Conservation (phyloP, 2,888 invertebrate genomes). For the Agriopis aurantiaria region DNA sequence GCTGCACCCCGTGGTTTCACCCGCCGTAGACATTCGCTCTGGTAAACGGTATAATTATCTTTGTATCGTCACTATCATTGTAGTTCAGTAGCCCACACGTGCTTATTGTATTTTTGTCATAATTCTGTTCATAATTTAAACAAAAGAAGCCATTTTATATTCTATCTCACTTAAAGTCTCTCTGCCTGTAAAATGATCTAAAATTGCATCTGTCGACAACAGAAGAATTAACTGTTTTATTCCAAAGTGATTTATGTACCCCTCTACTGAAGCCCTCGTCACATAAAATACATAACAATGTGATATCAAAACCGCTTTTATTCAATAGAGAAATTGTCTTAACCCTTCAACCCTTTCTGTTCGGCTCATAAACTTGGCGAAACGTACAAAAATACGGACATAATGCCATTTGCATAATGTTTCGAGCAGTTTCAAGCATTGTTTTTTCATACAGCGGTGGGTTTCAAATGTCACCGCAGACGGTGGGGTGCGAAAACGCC, state of each 20-base stretch:
- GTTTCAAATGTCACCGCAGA: conserved; percentile 85
- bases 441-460: conserved; percentile 83
- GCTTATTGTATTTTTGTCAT: neutral
- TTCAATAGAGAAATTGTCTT: conserved; percentile 72
- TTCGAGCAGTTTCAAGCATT: conserved; percentile 80
- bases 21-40: too few species aligned
- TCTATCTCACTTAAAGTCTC: too few species aligned
- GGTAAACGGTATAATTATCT: too few species aligned
- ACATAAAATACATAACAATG: conserved; percentile 68
- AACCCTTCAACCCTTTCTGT: conserved; percentile 81
- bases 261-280: conserved; percentile 30
- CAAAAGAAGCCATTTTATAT: neutral
- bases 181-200: neutral
- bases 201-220: conserved; percentile 23
- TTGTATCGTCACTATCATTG: neutral
- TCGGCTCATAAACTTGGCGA: conserved; percentile 83
- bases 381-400: conserved; percentile 84
- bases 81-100: neutral
- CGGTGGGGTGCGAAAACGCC: conserved; percentile 80
- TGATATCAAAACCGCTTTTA: conserved; percentile 69
- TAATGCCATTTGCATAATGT: conserved; percentile 86
- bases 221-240: conserved; percentile 35
- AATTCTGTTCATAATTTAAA: neutral
- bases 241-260: conserved; percentile 33
- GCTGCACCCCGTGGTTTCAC: too few species aligned